Evolutionary conservation across 2,797 vertebrate species (phyloP).

Genomic region (Rousettus madagascariensis): DNA sequence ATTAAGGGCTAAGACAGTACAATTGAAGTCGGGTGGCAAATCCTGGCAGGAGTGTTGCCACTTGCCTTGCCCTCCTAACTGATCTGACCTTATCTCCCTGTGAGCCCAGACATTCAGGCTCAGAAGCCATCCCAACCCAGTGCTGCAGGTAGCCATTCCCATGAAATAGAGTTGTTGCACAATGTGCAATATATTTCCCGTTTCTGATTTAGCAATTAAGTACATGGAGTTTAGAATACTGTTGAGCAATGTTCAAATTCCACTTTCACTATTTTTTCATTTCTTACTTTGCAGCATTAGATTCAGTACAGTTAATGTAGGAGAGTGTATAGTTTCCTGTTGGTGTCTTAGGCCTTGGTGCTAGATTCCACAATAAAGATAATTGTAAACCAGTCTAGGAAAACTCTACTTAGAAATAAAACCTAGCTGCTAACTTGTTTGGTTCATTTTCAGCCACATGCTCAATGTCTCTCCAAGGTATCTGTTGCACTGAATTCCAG

Average conservation of each 20-base stretch:
- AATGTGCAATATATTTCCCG: not conserved
- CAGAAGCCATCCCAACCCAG: not conserved
- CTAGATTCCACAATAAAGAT: not conserved
- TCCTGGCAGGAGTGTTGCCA: no score
- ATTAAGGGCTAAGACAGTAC: not conserved
- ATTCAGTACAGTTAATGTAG: not conserved
- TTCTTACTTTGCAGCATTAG: not conserved
- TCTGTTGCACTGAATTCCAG: not conserved
- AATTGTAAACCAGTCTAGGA: not conserved
- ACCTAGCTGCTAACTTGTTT: not conserved
- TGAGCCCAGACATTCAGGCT: not conserved
- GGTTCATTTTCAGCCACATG: rapidly evolving
- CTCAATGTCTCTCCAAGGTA: not conserved
- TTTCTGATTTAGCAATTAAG: not conserved
- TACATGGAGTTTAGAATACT: not conserved
- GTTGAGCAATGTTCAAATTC: not conserved
- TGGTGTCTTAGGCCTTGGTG: not conserved
- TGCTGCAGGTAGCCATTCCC: not conserved
- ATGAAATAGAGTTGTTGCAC: no score
- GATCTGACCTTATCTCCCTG: not conserved
- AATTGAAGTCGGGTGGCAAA: not conserved
- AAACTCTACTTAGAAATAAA: not conserved
- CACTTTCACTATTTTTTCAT: not conserved
- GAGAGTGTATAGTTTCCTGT: not conserved
- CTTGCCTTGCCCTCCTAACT: not conserved